Evolutionary conservation across 2,113 vertebrate species (phyloP).

Genomic region (Protomyctophum bolini): DNA sequence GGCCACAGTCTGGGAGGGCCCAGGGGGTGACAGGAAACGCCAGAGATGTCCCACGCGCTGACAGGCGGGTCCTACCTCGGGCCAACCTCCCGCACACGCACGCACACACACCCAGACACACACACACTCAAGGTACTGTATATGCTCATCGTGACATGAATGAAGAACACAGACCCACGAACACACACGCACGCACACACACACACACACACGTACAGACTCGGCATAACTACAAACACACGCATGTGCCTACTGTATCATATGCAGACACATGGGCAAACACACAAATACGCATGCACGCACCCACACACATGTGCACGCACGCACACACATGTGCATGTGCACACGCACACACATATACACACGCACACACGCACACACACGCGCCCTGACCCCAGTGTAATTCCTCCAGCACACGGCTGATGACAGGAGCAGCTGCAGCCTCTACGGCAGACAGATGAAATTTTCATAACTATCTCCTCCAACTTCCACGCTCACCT

Average conservation of each 20-base stretch:
- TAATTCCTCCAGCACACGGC: slow-evolving; percentile 89
- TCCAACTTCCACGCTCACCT: slow-evolving; percentile 98
- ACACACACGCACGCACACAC: slow-evolving; percentile 39
- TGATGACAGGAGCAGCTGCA: slow-evolving; percentile 98
- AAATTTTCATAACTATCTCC: slow-evolving; percentile 99
- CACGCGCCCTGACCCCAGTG: slow-evolving; percentile 77
- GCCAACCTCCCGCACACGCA: slow-evolving; percentile 81
- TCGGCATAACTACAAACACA: too few relatives aligned
- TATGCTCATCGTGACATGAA: too few relatives aligned
- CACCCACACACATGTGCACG: neutral
- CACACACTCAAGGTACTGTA: slow-evolving; percentile 1
- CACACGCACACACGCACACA: slow-evolving; percentile 47
- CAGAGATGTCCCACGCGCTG: slow-evolving; percentile 87
- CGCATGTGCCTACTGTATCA: slow-evolving; percentile 15
- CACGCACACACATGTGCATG: slow-evolving; percentile 3
- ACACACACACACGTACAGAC: neutral
- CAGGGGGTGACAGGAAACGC: slow-evolving; percentile 88
- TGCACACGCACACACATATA: neutral
- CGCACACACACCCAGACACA: slow-evolving; percentile 27
- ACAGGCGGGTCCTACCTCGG: slow-evolving; percentile 83
- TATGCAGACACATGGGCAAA: neutral
- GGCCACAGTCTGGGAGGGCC: slow-evolving; percentile 81
- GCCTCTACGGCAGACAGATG: slow-evolving; percentile 97
- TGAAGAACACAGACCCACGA: neutral
- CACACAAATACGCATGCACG: too few relatives aligned